phyloP scores from a whole-genome alignment of 2,113 vertebrate genomes.

The Perca flavescens region DNA sequence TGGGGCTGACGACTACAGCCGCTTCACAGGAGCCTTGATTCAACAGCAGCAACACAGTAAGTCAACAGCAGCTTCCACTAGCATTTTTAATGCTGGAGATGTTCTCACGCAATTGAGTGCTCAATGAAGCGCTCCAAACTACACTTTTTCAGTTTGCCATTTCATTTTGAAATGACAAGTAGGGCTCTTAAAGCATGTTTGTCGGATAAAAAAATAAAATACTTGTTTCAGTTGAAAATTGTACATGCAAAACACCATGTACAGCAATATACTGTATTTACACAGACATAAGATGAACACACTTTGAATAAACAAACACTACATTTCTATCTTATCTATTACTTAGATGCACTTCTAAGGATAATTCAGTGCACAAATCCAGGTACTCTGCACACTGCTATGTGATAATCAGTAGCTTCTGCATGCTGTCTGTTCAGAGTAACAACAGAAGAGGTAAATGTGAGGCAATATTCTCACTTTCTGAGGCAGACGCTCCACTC shows the following conservation, averaged over 20 bases:
- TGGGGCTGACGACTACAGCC: neutral
- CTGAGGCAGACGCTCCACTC: neutral
- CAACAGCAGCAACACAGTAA: neutral
- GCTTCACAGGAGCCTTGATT: slow-evolving; percentile 5
- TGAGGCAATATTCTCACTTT: neutral
- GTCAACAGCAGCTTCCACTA: slow-evolving; percentile 23
- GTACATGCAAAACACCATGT: neutral
- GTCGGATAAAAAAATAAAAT: neutral
- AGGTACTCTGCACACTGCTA: neutral
- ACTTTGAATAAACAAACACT: slow-evolving; percentile 11
- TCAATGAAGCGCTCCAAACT: neutral
- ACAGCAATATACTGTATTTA: neutral
- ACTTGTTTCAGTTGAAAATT: neutral
- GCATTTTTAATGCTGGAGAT: neutral
- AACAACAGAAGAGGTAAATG: neutral
- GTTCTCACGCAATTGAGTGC: slow-evolving; percentile 25
- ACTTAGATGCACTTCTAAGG: neutral
- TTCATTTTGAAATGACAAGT: neutral
- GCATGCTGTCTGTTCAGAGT: neutral
- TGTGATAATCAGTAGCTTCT: neutral
- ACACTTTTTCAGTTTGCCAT: neutral
- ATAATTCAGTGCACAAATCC: neutral
- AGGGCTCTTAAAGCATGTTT: neutral
- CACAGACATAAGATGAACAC: neutral
- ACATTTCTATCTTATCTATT: neutral